Conservation (phyloP, 2,797 vertebrate genomes). For the Eulemur mongoz region DNA sequence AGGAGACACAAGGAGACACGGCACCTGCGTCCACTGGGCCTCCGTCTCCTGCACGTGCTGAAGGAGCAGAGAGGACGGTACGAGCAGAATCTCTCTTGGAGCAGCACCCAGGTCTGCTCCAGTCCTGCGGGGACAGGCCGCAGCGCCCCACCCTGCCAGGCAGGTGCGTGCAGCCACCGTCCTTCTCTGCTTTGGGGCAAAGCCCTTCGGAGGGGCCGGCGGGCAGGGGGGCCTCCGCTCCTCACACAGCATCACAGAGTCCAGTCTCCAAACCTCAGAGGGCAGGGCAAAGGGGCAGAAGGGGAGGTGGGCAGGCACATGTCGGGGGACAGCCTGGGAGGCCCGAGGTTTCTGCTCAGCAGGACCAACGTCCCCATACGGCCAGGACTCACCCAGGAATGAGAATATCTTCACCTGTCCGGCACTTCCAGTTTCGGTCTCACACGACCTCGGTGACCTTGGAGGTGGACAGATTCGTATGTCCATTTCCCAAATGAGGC, state of each 20-base stretch:
- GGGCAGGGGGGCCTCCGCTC: background rate
- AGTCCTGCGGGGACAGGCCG: background rate
- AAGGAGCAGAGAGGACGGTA: background rate
- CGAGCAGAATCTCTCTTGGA: rapidly evolving
- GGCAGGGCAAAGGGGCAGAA: background rate
- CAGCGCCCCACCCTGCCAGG: too few species aligned
- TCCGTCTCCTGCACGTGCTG: background rate
- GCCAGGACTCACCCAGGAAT: rapidly evolving
- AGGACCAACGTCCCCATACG: too few species aligned
- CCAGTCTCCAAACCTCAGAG: background rate
- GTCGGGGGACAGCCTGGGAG: too few species aligned
- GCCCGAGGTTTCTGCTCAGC: background rate
- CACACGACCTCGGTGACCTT: too few species aligned
- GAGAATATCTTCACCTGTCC: rapidly evolving
- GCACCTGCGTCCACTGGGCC: rapidly evolving
- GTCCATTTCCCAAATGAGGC: background rate
- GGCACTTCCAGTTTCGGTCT: background rate
- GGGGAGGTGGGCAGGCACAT: background rate
- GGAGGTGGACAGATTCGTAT: rapidly evolving
- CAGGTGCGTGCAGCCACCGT: rapidly evolving
- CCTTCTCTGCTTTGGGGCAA: background rate
- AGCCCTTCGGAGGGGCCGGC: background rate
- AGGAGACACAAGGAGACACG: background rate
- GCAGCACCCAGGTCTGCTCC: background rate
- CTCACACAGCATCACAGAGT: background rate